Base-by-base conservation (phyloP, 2,113 vertebrate species). In the Callipepla californica region DNA sequence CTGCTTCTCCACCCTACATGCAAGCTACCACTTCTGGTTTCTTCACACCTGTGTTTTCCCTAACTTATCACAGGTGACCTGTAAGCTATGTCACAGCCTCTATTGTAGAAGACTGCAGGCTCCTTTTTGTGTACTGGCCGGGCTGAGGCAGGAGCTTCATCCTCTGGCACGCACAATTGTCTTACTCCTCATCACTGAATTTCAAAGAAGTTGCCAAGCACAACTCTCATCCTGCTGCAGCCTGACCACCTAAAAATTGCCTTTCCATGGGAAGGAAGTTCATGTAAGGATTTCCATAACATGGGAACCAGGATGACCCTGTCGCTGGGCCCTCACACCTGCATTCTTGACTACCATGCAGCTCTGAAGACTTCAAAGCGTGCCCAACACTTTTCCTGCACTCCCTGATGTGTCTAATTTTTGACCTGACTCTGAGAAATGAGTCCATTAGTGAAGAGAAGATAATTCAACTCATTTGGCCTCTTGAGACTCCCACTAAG, bases 381-480 rank as follows among this genome's bases (percentile, higher is more conserved):
- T 0, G 1, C 15, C 85, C 53, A 79, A 11, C 10, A 13, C 47
- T 82, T 77, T 80, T 38, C 74, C 51, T 57, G 16, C 21, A 53
- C 51, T 92, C 58, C 38, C 66, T 85, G 63, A 28, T 34, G 38
- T 50, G 50, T 66, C 59, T 89, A 80, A 82, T 80, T 91, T 89
- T 74, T 80, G 70, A 91, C 87, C 87, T 93, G 91, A 55, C 50
- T 61, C 47, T 50, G 40, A 80, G 79, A 89, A 67, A 63, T 17
- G 48, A 50, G 36, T 85, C 59, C 42, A 36, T 19, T 25, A 58
- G 36, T 58, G 72, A 93, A 70, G 55, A 79, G 55, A 73, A 82
- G 42, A 36, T 84, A 84, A 93, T 85, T 92, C 67, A 83, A 48
- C 79, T 83, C 38, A 67, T 89, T 82, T 73, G 68, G 25, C 85